A percentile compares a stretch with the other conserved stretches of the same genome.
Evolutionary conservation across 64 coral and sea anemone genomes (phyloP).

Genomic region (Cladopsammia gracilis): DNA sequence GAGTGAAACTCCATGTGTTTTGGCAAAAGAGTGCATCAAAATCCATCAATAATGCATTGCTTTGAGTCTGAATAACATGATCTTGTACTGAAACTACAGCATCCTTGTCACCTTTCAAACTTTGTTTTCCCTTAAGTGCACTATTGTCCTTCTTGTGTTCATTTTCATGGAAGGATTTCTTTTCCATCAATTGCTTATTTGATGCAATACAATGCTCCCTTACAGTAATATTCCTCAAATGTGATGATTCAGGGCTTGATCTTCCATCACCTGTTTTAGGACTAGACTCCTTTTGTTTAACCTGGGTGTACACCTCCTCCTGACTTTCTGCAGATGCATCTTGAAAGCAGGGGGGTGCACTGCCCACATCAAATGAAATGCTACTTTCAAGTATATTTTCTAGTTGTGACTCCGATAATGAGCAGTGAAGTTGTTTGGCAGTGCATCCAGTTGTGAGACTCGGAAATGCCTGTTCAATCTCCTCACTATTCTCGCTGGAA

Average conservation of each 20-base stretch:
- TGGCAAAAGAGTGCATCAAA: background rate
- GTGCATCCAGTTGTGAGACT: background rate
- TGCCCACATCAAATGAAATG: background rate
- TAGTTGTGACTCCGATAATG: constrained; percentile 33
- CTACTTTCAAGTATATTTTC: constrained; percentile 1
- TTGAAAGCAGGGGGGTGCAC: background rate
- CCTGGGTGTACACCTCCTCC: background rate
- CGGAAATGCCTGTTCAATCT: background rate
- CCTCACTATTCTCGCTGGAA: background rate
- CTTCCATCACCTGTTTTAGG: background rate
- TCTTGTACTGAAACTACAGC: background rate
- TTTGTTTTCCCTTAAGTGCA: background rate
- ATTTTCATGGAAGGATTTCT: background rate
- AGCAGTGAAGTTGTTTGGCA: background rate
- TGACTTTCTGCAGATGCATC: background rate
- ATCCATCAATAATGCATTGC: background rate
- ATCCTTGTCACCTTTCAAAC: background rate
- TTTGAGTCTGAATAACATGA: background rate
- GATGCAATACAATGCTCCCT: background rate
- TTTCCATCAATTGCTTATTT: background rate
- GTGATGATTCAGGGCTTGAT: background rate
- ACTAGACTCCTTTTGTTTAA: background rate
- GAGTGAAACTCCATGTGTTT: background rate
- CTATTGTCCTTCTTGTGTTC: background rate
- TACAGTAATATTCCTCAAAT: background rate